Evolutionary conservation across 2,888 invertebrate species (phyloP), one percentile per base, ranked within the genome.

Genomic region (Acanthococcus lagerstroemiae): DNA sequence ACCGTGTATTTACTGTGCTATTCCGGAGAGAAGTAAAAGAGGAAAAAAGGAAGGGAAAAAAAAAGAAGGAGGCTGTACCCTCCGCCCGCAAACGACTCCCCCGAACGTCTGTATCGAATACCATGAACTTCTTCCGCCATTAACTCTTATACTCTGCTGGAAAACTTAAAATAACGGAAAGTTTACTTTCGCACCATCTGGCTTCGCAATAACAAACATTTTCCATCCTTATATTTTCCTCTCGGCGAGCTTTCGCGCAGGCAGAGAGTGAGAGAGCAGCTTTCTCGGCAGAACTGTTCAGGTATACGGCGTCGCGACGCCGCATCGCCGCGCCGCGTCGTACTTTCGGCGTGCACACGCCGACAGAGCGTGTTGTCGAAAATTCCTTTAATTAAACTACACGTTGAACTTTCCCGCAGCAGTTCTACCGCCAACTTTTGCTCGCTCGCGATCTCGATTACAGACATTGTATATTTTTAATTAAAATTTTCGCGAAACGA

Each of bases 401-500:
- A 45, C 46, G 46, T 45, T 45, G 17, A 45, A 45, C 46, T 45
- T 45, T 45, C 46, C 15, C 46, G 15, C 19, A 45, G 46, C 46
- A 45, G 27, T 25, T 44, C 55, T 22, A 17, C 15, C 50, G 21
- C n/a, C n/a, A n/a, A n/a, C n/a, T n/a, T n/a, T n/a, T 22, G 21
- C 19, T 37, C 65, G 48, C 48, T n/a, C 48, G 21, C 50, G 63
- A 27, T 30, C 19, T 50, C 66, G 67, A n/a, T n/a, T 50, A 25
- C 30, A 57, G 66, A 58, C 15, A 15, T 37, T 6, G 6, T 37
- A 37, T 37, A 9, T 37, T 45, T 45, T 45, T 45, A 45, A 45
- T 45, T 45, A 45, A 45, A 45, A 45, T 45, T 45, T 45, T 45
- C 46, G 17, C 17, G 15, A 45, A 45, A n/a, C 17, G 19, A 45